Conservation (phyloP, 2,113 vertebrate species). For the Chaetodon auriga region DNA sequence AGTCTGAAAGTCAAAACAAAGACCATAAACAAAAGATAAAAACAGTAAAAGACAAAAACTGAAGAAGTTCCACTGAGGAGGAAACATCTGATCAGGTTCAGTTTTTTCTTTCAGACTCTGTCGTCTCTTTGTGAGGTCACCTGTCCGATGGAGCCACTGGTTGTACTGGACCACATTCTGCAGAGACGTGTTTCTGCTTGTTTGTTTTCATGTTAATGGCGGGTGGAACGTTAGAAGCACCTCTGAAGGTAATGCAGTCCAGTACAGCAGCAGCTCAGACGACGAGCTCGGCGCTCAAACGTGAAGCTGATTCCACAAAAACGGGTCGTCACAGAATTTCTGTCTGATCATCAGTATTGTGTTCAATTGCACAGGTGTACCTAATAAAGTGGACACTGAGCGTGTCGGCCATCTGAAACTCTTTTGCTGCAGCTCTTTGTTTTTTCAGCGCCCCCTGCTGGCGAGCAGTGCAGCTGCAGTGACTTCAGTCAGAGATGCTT, state of each 20-base stretch:
- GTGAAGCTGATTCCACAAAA: too few species aligned
- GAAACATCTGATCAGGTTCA: neutral
- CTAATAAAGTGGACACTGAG: slow-evolving; percentile 12
- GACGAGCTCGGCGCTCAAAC: too few species aligned
- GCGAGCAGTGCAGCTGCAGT: neutral
- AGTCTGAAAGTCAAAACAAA: neutral
- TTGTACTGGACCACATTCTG: too few species aligned
- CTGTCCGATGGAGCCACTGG: neutral
- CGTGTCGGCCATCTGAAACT: neutral
- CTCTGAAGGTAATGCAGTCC: too few species aligned
- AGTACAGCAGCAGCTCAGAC: too few species aligned
- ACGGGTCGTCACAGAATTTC: too few species aligned
- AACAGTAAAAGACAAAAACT: too few species aligned
- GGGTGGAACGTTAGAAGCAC: neutral
- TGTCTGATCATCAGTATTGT: neutral
- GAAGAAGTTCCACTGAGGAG: too few species aligned
- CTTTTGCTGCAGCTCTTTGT: slow-evolving; percentile 10
- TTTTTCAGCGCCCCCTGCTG: slow-evolving; percentile 8
- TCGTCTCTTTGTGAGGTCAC: neutral
- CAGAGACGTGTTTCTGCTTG: too few species aligned
- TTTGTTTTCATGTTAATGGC: too few species aligned
- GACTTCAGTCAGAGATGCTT: neutral
- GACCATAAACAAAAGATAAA: too few species aligned
- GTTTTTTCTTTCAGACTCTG: neutral
- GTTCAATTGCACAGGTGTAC: neutral